A percentile compares a stretch with the other conserved stretches of the same genome.
These are phyloP conservation scores for Numenius phaeopus DNA, from an alignment of 2,797 vertebrate species.

Conservation along the genomic window DNA sequence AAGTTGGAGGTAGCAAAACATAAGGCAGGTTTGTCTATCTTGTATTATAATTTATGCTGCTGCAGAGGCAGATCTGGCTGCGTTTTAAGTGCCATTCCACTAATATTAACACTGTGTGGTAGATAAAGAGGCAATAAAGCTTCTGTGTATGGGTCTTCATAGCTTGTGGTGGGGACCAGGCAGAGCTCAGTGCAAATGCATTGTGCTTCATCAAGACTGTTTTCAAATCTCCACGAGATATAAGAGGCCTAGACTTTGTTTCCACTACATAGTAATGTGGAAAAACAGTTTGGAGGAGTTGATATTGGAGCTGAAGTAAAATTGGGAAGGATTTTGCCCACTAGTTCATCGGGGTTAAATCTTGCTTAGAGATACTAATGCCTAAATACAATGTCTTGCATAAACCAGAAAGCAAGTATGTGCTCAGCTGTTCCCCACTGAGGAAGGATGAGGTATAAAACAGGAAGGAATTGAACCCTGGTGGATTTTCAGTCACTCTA, in stretches of 20 bases:
- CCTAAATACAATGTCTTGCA: neutral
- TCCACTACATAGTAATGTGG: neutral
- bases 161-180: neutral
- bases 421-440: neutral
- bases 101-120: neutral
- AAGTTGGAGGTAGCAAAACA: neutral
- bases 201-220: neutral
- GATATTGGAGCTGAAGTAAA: neutral
- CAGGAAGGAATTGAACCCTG: neutral
- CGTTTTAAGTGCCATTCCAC: fast-evolving
- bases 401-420: neutral
- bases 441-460: neutral
- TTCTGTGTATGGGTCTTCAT: neutral
- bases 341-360: neutral
- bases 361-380: neutral
- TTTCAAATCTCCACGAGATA: neutral
- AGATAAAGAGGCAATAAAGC: neutral
- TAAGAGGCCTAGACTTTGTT: neutral
- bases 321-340: neutral
- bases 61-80: neutral
- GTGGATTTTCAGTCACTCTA: neutral
- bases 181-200: neutral
- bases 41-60: neutral
- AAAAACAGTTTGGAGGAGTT: neutral
- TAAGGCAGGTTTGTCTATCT: neutral